Conservation (phyloP, 2,113 vertebrate genomes). For the Crotalus tigris region DNA sequence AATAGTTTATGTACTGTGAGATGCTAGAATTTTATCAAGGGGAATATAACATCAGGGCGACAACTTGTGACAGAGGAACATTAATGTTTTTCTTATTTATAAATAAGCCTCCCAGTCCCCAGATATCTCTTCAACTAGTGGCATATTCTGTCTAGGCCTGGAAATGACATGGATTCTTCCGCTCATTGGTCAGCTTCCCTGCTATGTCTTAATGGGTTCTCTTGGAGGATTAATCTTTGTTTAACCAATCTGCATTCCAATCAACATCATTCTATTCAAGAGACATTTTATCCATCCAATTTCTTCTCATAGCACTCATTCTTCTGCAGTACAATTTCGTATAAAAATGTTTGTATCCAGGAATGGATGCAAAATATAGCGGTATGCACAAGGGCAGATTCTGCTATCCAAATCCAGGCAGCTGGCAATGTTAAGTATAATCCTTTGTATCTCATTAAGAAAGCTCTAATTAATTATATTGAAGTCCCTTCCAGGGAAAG, state of each 20-base stretch:
- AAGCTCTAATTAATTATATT: not conserved
- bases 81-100: not conserved
- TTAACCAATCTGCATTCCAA: not conserved
- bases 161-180: not conserved
- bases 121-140: not conserved
- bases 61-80: not conserved
- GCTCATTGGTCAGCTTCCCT: not conserved
- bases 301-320: not conserved
- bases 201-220: not conserved
- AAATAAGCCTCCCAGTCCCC: not conserved
- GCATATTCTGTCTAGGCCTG: not conserved
- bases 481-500: not conserved
- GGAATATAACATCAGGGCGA: not conserved
- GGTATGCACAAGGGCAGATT: not conserved
- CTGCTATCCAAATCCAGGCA: not conserved
- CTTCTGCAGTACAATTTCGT: not conserved
- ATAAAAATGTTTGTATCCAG: not conserved
- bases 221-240: not conserved
- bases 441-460: not conserved
- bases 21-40: not conserved
- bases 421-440: not conserved
- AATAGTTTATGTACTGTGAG: not conserved
- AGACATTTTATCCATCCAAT: not conserved
- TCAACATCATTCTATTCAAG: not conserved
- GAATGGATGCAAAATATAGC: not conserved